Conservation (phyloP, 2,797 vertebrate species). For the Sebastes trivittatus region DNA sequence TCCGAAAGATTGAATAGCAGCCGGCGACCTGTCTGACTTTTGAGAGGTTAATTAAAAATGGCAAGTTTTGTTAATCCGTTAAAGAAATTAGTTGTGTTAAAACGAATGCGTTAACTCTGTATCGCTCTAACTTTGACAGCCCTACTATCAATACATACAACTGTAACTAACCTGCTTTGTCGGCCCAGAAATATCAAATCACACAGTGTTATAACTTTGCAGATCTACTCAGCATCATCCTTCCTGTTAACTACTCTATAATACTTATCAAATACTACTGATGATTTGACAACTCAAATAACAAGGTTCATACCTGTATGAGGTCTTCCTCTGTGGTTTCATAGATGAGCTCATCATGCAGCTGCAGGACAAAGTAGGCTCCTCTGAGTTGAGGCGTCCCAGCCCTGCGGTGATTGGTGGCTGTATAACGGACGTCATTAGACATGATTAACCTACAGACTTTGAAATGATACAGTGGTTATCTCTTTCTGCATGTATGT, state of each 20-base stretch:
- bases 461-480: neutral
- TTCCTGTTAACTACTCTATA: neutral
- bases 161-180: neutral
- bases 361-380: slow-evolving; percentile 94
- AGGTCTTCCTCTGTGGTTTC: slow-evolving; percentile 91
- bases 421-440: slow-evolving; percentile 26
- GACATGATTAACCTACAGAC: neutral
- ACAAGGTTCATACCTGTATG: slow-evolving; percentile 85
- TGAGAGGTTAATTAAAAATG: too few species aligned
- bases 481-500: neutral
- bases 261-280: neutral
- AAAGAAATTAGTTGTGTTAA: too few species aligned
- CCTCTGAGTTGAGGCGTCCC: slow-evolving; percentile 76
- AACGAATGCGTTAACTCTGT: too few species aligned
- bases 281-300: neutral
- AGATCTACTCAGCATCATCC: neutral
- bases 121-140: too few species aligned
- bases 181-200: neutral
- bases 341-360: slow-evolving; percentile 97
- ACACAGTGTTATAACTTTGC: neutral
- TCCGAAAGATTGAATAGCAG: too few species aligned
- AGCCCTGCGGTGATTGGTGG: slow-evolving; percentile 50
- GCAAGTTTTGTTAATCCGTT: too few species aligned
- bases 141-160: neutral
- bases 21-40: too few species aligned